phyloP scores from a whole-genome alignment of 2,113 vertebrate genomes.

The Opisthocomus hoazin region DNA sequence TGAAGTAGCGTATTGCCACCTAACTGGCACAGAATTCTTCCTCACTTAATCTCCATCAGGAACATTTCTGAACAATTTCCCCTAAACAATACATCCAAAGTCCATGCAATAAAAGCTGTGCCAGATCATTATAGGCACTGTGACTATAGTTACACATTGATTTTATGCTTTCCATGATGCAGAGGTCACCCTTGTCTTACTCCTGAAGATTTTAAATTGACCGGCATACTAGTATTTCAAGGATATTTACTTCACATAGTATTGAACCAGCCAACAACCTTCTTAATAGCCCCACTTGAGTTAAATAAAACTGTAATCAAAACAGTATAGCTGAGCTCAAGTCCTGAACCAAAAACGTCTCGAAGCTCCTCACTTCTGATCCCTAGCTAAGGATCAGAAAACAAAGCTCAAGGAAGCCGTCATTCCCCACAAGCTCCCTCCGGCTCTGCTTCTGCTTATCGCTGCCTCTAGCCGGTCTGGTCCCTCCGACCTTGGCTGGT shows the following conservation, averaged over 20 bases:
- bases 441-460: not conserved
- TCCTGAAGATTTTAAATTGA: not conserved
- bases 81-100: conserved; percentile 40
- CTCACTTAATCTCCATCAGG: conserved; percentile 19
- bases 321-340: not conserved
- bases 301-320: not conserved
- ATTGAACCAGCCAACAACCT: not conserved
- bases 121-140: not conserved
- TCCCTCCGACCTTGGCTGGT: not conserved
- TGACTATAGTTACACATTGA: conserved; percentile 26
- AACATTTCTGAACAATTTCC: conserved; percentile 39
- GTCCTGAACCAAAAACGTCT: not conserved
- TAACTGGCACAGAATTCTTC: not conserved
- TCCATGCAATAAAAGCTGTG: conserved; percentile 32
- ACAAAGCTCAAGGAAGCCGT: not conserved
- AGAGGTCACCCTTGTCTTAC: not conserved
- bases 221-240: not conserved
- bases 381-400: not conserved
- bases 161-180: not conserved
- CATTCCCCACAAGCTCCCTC: not conserved
- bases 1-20: not conserved
- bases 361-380: not conserved
- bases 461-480: not conserved
- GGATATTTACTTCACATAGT: not conserved
- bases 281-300: not conserved